These are phyloP conservation scores for Oncorhynchus keta DNA, from an alignment of 2,113 vertebrate genomes.

Conservation along the genomic window DNA sequence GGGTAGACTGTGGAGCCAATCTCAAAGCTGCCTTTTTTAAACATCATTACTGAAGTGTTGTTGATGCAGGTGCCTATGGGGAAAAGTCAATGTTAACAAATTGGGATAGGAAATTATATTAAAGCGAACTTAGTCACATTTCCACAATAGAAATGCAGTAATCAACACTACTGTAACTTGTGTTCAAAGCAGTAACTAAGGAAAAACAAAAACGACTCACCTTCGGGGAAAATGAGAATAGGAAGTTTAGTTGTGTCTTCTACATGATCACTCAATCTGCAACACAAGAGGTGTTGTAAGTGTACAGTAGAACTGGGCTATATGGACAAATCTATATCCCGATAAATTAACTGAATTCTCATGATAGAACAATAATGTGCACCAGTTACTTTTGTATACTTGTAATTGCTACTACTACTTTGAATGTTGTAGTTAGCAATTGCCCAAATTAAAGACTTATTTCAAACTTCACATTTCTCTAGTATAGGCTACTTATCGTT, in stretches of 20 bases:
- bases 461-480: no score
- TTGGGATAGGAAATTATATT: neutral
- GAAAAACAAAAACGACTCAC: slow-evolving; percentile 65
- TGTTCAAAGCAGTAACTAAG: neutral
- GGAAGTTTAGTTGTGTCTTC: slow-evolving; percentile 93
- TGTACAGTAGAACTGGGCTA: no score
- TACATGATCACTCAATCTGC: slow-evolving; percentile 88
- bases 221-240: slow-evolving; percentile 97
- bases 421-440: no score
- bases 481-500: no score
- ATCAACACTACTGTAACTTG: neutral
- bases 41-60: slow-evolving; percentile 99
- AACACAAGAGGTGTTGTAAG: slow-evolving; percentile 4
- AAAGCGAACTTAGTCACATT: neutral
- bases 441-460: no score
- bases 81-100: neutral
- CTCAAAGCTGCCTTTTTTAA: slow-evolving; percentile 98
- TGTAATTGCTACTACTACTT: no score
- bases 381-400: no score
- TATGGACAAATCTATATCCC: no score
- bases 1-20: slow-evolving; percentile 92
- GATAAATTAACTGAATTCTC: no score
- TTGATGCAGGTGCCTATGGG: slow-evolving; percentile 94
- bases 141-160: neutral
- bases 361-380: no score